A percentile compares a stretch with the other conserved stretches of the same genome.
Evolutionary conservation across 37 sponge, comb jelly and placozoan species (phyloP).

Genomic region (Eunapius fragilis): DNA sequence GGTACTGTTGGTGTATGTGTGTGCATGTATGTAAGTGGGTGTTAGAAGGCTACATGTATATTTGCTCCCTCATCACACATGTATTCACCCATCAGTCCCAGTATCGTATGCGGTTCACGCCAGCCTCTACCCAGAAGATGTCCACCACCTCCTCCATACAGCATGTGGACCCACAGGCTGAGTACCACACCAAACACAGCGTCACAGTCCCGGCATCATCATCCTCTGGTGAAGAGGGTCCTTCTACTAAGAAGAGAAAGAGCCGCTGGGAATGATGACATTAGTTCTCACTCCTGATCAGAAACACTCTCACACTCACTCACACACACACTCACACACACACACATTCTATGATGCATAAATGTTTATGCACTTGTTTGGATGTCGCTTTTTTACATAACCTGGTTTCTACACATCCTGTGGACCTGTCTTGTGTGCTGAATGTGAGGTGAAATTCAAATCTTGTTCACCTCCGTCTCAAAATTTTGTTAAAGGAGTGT

Average conservation of each 20-base stretch:
- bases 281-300: background rate
- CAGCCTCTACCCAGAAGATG: constrained; percentile 15
- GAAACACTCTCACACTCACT: too few species aligned
- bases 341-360: background rate
- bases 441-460: too few species aligned
- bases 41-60: too few species aligned
- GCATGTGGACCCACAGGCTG: constrained; percentile 4
- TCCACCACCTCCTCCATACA: constrained; percentile 59
- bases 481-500: too few species aligned
- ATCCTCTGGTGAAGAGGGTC: background rate
- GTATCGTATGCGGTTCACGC: constrained; percentile 62
- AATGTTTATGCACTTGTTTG: too few species aligned
- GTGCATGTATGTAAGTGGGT: too few species aligned
- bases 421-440: too few species aligned
- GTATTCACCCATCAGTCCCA: constrained; percentile 3
- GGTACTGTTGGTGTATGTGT: too few species aligned
- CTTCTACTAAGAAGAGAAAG: constrained; percentile 65
- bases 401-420: too few species aligned
- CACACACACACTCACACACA: background rate
- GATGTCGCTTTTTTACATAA: too few species aligned
- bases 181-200: constrained; percentile 6
- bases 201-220: background rate
- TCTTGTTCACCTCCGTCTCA: too few species aligned
- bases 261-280: constrained; percentile 59
- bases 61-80: background rate